phyloP scores from a whole-genome alignment of 37 sponge, comb jelly and placozoan genomes.

The Cladorhizidae sp. region DNA sequence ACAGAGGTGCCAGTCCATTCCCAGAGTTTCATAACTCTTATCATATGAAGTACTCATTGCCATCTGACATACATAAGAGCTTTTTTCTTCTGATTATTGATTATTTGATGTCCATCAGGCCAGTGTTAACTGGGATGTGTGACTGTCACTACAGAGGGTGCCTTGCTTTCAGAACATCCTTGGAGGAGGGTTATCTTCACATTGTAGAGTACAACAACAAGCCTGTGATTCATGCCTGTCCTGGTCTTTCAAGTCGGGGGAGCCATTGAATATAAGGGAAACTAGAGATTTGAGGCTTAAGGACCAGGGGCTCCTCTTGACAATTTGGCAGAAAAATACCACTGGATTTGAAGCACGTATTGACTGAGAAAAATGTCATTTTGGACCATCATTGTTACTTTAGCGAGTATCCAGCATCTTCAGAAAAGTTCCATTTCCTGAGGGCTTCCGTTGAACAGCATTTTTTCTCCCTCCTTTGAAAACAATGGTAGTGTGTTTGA shows the following conservation, averaged over 20 bases:
- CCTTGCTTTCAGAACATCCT: no score
- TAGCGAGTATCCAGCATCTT: conserved; percentile 28
- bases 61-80: no score
- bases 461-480: conserved; percentile 5
- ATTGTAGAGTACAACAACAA: no score
- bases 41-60: no score
- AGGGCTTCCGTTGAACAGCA: conserved; percentile 33
- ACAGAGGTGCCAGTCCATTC: no score
- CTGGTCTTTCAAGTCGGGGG: neutral
- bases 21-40: no score
- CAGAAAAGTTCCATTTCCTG: conserved; percentile 30
- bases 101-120: no score
- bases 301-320: conserved; percentile 10
- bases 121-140: no score
- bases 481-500: no score
- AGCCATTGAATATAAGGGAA: conserved; percentile 25
- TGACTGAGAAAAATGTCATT: conserved; percentile 4
- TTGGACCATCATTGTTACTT: conserved; percentile 12
- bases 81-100: no score
- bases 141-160: no score
- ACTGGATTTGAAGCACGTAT: conserved; percentile 13
- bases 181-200: no score
- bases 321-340: conserved; percentile 17
- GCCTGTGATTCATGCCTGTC: neutral
- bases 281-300: conserved; percentile 27